Evolutionary conservation across 2,888 invertebrate genomes (phyloP), one percentile per base, ranked within the genome.

Genomic region (Pseudococcus longispinus): DNA sequence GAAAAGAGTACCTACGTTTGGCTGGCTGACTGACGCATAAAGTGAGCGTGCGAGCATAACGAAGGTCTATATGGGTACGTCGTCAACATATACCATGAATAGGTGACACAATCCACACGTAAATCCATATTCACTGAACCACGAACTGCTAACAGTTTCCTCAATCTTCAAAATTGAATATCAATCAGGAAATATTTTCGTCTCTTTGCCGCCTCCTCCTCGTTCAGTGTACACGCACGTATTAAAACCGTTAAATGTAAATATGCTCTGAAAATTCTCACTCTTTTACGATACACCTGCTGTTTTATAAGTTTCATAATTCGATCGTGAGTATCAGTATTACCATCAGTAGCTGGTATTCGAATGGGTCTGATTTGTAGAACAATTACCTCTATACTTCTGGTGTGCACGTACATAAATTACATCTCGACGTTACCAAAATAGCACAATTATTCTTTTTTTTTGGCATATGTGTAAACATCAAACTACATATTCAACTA

Each of bases 141-240:
- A 5, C 29, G 70, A 26, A 70, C 29, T 18, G 13, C 29, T 32
- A 70, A 70, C 70, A 18, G 29, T 70, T 70, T 70, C 70, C 70
- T 70, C 70, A 26, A 70, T 70, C 2, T 29, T 70, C 29, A 32
- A 70, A 70, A 70, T 70, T 70, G 29, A 70, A 70, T 29, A 70
- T 70, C 70, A 29, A 70, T 70, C 26, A 70, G 70, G 60, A 60
- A 60, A 60, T 60, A 60, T 51, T n/a, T n/a, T 51, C 51, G n/a
- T 13, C 46, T 13, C 44, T 46, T 46, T 3, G 15, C 44, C 44
- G 8, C 15, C 44, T 46, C 15, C 11, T 46, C n/a, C 51, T 55
- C 18, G 55, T n/a, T n/a, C 55, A 23, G 37, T 37, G 8, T n/a
- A 11, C 15, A 60, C 23, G 60, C 11, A 20, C 23, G 9, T 60